Conservation (phyloP, 2,113 vertebrate species). For the Megaceryle torquata region DNA sequence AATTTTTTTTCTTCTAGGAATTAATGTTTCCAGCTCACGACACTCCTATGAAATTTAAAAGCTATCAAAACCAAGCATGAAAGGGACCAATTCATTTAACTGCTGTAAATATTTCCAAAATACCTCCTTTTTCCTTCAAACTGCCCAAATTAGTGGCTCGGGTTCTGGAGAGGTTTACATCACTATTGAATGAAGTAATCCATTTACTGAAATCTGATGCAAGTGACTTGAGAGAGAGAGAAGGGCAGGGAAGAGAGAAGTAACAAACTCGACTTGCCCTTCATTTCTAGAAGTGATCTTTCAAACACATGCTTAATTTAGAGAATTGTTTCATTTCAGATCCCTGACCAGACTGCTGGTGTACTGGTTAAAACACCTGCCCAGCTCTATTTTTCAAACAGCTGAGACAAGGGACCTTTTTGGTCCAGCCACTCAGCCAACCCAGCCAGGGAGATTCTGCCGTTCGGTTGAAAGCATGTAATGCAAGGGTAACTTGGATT, state of each 20-base stretch:
- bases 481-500: background rate
- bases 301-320: background rate
- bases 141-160: constrained; percentile 10
- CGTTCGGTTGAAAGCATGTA: background rate
- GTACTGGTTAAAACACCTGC: background rate
- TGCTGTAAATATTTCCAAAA: constrained; percentile 32
- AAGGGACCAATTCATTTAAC: constrained; percentile 8
- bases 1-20: background rate
- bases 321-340: background rate
- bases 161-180: constrained; percentile 35
- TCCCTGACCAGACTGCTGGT: background rate
- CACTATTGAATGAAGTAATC: constrained; percentile 22
- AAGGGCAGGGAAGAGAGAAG: background rate
- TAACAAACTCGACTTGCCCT: background rate
- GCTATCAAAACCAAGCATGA: background rate
- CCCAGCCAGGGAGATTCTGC: background rate
- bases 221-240: background rate
- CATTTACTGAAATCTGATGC: background rate
- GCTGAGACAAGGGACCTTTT: background rate
- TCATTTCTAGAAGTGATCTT: background rate
- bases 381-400: background rate
- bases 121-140: background rate
- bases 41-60: background rate
- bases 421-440: background rate
- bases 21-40: background rate